Percentiles rank a stretch among this genome's conserved stretches.
Conservation (phyloP, 2,797 vertebrate genomes). For the Alca torda region DNA sequence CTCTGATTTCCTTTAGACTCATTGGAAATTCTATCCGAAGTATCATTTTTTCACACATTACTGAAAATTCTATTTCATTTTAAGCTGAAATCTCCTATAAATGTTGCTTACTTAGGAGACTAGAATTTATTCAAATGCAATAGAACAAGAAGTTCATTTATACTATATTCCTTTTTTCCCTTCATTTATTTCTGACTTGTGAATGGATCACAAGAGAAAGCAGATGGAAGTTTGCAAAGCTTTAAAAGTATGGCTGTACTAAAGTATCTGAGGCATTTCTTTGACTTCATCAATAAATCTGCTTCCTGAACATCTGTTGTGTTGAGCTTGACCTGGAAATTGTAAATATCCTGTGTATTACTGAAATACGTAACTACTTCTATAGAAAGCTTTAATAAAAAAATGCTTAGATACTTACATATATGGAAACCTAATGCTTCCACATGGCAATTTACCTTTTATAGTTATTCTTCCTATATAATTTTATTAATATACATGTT, state of each 20-base stretch:
- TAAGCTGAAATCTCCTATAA: background rate
- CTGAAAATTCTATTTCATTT: background rate
- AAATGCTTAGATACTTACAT: background rate
- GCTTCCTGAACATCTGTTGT: constrained; percentile 65
- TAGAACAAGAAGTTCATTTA: background rate
- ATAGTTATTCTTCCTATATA: background rate
- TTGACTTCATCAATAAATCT: constrained; percentile 53
- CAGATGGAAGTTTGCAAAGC: constrained; percentile 24
- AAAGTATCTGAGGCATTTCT: constrained; percentile 49
- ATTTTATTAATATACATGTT: background rate
- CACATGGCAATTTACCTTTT: background rate
- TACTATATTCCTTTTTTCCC: background rate
- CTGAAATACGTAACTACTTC: constrained; percentile 50
- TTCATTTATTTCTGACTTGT: background rate
- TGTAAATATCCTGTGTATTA: constrained; percentile 68
- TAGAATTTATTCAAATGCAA: background rate
- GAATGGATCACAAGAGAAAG: constrained; percentile 14
- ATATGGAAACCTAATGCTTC: background rate
- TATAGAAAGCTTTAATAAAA: constrained; percentile 23
- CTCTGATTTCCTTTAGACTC: background rate
- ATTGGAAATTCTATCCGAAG: background rate
- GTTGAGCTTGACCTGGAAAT: constrained; percentile 61
- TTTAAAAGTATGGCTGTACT: background rate
- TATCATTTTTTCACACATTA: background rate
- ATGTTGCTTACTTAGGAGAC: background rate